Percentiles rank a stretch among this genome's conserved stretches.
Evolutionary conservation across 2,888 invertebrate species (phyloP).

Genomic region (Erpobdella octoculata): DNA sequence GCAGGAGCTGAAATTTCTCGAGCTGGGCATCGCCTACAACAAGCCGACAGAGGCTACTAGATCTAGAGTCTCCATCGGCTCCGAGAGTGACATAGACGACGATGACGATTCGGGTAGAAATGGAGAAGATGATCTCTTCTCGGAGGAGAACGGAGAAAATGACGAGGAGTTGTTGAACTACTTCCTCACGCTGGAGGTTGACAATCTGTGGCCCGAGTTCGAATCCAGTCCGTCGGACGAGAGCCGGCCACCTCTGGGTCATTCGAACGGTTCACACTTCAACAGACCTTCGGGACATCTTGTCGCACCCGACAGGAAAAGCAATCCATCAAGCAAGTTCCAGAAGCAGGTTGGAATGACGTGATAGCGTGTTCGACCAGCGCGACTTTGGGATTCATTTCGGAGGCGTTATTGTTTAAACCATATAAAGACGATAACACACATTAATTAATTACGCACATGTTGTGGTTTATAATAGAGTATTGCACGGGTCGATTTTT

Average conservation of each 20-base stretch:
- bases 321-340: not conserved
- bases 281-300: not conserved
- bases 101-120: not conserved
- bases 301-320: not conserved
- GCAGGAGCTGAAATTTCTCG: conserved; percentile 75
- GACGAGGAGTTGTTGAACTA: not conserved
- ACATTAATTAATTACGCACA: too few relatives aligned
- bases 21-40: conserved; percentile 73
- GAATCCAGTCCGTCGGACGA: not conserved
- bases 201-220: not conserved
- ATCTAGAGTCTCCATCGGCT: too few relatives aligned
- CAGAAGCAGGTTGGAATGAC: not conserved
- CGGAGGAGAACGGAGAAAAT: not conserved
- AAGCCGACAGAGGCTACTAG: conserved; percentile 63
- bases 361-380: too few relatives aligned
- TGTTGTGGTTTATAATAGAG: too few relatives aligned
- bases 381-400: too few relatives aligned
- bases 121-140: not conserved
- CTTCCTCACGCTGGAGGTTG: not conserved
- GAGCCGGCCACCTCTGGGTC: not conserved
- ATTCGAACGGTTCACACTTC: not conserved
- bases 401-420: too few relatives aligned
- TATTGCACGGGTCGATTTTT: too few relatives aligned
- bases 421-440: too few relatives aligned
- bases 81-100: not conserved